phyloP scores from a whole-genome alignment of 2,888 invertebrate genomes.

The Rhopalosiphum nymphaeae region DNA sequence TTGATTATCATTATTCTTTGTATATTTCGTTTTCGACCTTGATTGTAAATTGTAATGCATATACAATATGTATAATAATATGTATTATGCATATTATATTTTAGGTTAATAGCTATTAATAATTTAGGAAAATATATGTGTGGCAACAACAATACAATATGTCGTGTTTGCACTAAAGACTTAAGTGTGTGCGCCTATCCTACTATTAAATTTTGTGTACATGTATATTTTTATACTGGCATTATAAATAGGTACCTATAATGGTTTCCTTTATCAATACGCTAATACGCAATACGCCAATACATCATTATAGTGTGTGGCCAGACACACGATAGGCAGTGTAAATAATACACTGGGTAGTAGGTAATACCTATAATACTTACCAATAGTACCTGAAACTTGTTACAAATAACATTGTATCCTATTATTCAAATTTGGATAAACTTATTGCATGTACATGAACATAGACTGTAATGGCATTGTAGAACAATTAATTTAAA shows the following conservation, averaged over 20 bases:
- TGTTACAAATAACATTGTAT: neutral
- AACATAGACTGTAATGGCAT: neutral
- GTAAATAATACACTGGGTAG: neutral
- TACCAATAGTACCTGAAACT: neutral
- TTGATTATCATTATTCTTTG: too few relatives aligned
- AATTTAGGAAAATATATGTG: neutral
- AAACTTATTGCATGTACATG: neutral
- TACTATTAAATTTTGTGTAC: neutral
- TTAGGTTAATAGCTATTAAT: neutral
- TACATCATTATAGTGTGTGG: neutral
- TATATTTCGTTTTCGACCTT: neutral
- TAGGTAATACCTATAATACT: neutral
- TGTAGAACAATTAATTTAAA: neutral
- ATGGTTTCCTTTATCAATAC: neutral
- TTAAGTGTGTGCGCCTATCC: neutral
- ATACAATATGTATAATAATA: neutral
- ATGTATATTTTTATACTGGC: neutral
- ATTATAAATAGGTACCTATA: neutral
- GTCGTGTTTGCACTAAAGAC: neutral
- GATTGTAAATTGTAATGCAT: neutral
- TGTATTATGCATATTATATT: neutral
- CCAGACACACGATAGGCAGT: neutral
- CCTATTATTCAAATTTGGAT: neutral
- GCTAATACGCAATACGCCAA: neutral
- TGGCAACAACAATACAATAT: slow-evolving; percentile 8